Evolutionary conservation across 2,113 vertebrate genomes (phyloP).

Genomic region (Chionis minor): DNA sequence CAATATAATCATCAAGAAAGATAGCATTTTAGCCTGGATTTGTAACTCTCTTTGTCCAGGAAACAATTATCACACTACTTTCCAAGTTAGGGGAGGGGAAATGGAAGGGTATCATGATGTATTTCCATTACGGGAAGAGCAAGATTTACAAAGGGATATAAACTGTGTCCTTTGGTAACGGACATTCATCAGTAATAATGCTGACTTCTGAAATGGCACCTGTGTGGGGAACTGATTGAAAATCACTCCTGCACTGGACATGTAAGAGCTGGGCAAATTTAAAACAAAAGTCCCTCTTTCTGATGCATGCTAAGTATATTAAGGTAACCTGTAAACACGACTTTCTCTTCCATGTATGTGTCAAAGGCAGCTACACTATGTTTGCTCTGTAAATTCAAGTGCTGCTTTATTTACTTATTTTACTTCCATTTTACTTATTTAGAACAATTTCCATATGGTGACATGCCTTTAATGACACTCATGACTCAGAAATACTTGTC

Average conservation of each 20-base stretch:
- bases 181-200: neutral
- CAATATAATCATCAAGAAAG: neutral
- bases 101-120: neutral
- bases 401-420: slow-evolving; percentile 61
- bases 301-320: fast-evolving
- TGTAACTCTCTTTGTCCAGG: neutral
- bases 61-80: neutral
- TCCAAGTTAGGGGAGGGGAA: neutral
- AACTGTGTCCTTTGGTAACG: neutral
- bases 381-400: slow-evolving; percentile 41
- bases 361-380: slow-evolving; percentile 30
- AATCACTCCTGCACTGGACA: neutral
- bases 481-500: slow-evolving; percentile 15
- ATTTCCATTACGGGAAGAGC: neutral
- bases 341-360: neutral
- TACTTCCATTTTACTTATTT: slow-evolving; percentile 27
- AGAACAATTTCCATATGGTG: slow-evolving; percentile 49
- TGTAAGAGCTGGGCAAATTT: neutral
- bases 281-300: neutral
- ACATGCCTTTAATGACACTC: slow-evolving; percentile 51
- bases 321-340: fast-evolving
- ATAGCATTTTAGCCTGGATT: neutral
- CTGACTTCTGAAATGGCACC: neutral
- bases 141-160: neutral
- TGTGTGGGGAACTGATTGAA: neutral